Conservation (phyloP, 1,140 invertebrate genomes). For the Lepidostoma basale region DNA sequence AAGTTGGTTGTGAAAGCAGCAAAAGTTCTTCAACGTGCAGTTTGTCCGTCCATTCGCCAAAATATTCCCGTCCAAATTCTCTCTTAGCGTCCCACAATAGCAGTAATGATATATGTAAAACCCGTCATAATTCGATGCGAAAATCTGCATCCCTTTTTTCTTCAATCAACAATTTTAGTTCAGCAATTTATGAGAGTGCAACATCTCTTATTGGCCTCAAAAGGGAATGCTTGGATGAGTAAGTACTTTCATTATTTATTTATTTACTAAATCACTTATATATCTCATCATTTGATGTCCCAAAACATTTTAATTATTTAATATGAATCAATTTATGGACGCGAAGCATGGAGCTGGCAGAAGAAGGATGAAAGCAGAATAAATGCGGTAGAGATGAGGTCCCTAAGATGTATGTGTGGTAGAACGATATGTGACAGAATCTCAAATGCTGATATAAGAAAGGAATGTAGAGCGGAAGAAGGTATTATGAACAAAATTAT, state of each 20-base stretch:
- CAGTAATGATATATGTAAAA: conserved; percentile 10
- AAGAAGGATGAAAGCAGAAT: no score
- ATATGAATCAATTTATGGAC: not conserved
- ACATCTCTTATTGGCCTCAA: conserved; percentile 42
- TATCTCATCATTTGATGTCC: no score
- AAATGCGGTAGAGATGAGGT: no score
- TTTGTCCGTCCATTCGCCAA: conserved; percentile 31
- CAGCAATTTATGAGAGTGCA: conserved; percentile 41
- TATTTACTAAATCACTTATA: no score
- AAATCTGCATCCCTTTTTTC: conserved; percentile 42
- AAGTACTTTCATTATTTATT: conserved; percentile 10
- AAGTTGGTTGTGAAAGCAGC: conserved; percentile 12
- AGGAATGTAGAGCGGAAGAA: no score
- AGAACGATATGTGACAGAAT: no score
- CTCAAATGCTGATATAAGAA: no score
- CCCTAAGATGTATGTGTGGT: no score
- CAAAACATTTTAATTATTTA: not conserved
- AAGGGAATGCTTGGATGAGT: conserved; percentile 37
- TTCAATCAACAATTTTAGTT: conserved; percentile 40
- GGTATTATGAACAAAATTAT: no score
- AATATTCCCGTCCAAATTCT: conserved; percentile 19
- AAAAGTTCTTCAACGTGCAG: conserved; percentile 17
- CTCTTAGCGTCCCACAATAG: not conserved
- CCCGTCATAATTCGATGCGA: conserved; percentile 23
- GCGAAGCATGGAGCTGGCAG: not conserved